Evolutionary conservation across 2,113 vertebrate species (phyloP), one percentile per base, ranked within the genome.

Genomic region (Vidua chalybeata): DNA sequence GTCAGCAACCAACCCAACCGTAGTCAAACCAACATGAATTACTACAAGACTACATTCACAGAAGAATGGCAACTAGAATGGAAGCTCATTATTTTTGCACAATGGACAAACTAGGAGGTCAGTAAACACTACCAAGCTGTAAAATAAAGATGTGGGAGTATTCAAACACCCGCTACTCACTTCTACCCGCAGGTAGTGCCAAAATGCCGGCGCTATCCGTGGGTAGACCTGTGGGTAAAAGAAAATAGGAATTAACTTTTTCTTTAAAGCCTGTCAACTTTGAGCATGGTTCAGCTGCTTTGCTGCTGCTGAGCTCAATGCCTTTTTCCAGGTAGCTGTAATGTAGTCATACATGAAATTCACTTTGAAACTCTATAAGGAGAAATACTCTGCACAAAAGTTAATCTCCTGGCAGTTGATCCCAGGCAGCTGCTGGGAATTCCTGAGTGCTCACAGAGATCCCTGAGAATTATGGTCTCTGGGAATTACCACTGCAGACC

Each of bases 131-230:
- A 93, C 84, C 74, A 96, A 90, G 93, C 67, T 73, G 73, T 87
- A 91, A 95, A 92, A 90, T 51, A 91, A 93, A 93, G 87, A 92
- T 77, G 95, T 96, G 92, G 94, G 94, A 95, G 89, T 87, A 97
- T 97, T 97, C 94, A 97, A 97, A 95, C 71, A 81, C 96, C 87
- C 82, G 83, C 96, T 98, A 97, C 97, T 98, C 97, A 98, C 97
- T 97, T 98, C 97, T 98, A 98, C 98, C 98, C 97, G 85, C 97
- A 98, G 98, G 97, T 97, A 98, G 97, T 98, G 98, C 97, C 97
- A 98, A 98, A 98, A 98, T 97, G 97, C 97, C 90, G 97, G 97
- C 97, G 92, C 98, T 98, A 98, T 98, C 97, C 94, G 95, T 91
- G 98, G 97, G 97, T 98, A 98, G 98, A 86, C 97, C 97, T 98